These are phyloP conservation scores for Pelodytes ibericus DNA, from an alignment of 2,797 vertebrate genomes.

Conservation along the genomic window DNA sequence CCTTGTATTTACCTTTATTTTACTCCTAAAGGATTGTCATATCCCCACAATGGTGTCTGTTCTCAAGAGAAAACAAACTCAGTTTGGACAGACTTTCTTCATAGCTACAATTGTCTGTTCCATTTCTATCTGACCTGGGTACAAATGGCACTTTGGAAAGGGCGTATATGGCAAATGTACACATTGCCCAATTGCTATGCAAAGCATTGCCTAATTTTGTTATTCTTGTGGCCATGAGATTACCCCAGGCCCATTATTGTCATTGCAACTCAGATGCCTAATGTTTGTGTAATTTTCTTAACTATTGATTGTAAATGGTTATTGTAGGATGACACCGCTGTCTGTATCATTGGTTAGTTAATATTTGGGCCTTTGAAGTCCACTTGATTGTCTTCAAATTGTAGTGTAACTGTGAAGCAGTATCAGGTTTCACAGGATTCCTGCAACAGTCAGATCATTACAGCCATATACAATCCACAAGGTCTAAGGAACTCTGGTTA, in stretches of 20 bases:
- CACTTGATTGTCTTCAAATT: not conserved
- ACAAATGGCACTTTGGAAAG: too few species aligned
- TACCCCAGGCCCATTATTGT: not conserved
- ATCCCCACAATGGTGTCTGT: too few species aligned
- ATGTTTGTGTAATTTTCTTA: not conserved
- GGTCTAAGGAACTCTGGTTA: slow-evolving; percentile 14
- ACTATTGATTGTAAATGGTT: not conserved
- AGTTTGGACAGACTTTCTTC: too few species aligned
- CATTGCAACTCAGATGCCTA: not conserved
- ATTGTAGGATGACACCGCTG: too few species aligned
- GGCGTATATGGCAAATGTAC: too few species aligned
- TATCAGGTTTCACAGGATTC: slow-evolving; percentile 3
- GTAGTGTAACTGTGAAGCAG: slow-evolving; percentile 5
- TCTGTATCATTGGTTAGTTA: not conserved
- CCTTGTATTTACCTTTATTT: too few species aligned
- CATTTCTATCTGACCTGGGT: too few species aligned
- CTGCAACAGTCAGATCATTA: slow-evolving; percentile 16
- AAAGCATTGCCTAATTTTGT: too few species aligned
- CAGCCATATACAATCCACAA: not conserved
- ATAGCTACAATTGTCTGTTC: too few species aligned
- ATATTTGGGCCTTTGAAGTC: not conserved
- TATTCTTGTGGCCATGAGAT: slow-evolving; percentile 57
- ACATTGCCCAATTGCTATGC: too few species aligned
- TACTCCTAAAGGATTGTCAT: too few species aligned
- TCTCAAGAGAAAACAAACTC: too few species aligned